phyloP scores from a whole-genome alignment of 2,113 vertebrate species.

The Onychostoma macrolepis region DNA sequence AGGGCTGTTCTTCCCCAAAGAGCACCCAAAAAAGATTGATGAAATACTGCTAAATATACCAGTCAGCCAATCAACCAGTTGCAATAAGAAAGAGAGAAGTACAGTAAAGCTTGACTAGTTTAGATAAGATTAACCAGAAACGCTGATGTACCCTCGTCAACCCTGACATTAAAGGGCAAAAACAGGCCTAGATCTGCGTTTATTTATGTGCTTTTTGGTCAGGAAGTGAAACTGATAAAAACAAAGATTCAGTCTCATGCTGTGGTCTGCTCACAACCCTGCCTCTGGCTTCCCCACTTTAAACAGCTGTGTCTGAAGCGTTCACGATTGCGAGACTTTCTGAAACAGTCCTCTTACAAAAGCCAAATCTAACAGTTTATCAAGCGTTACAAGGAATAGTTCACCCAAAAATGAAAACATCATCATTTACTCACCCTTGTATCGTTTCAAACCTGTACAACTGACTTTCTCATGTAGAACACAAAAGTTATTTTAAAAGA shows the following conservation, averaged over 20 bases:
- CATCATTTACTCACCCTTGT: not conserved
- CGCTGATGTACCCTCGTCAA: not conserved
- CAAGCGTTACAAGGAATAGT: not conserved
- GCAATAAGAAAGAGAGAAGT: not conserved
- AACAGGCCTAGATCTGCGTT: not conserved
- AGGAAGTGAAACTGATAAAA: slow-evolving; percentile 48
- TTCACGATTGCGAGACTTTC: not conserved
- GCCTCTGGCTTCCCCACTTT: slow-evolving; percentile 13
- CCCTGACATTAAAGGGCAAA: slow-evolving; percentile 9
- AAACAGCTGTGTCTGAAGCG: not conserved
- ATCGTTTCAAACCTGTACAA: not conserved
- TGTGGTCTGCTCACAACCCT: slow-evolving; percentile 35
- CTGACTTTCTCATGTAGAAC: not conserved
- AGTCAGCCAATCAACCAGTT: not conserved
- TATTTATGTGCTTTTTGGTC: slow-evolving; percentile 18
- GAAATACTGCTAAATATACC: not conserved
- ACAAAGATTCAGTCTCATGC: slow-evolving; percentile 34
- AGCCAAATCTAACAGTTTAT: not conserved
- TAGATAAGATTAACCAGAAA: not conserved
- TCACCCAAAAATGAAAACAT: not conserved
- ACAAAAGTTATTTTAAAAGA: not conserved
- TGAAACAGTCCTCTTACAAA: not conserved
- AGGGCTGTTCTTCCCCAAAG: not conserved
- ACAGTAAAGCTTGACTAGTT: not conserved
- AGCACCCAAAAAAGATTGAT: not conserved